Percentiles rank a stretch among this genome's conserved stretches.
phyloP scores from a whole-genome alignment of 1,140 invertebrate species.

The Trichonephila clavipes region DNA sequence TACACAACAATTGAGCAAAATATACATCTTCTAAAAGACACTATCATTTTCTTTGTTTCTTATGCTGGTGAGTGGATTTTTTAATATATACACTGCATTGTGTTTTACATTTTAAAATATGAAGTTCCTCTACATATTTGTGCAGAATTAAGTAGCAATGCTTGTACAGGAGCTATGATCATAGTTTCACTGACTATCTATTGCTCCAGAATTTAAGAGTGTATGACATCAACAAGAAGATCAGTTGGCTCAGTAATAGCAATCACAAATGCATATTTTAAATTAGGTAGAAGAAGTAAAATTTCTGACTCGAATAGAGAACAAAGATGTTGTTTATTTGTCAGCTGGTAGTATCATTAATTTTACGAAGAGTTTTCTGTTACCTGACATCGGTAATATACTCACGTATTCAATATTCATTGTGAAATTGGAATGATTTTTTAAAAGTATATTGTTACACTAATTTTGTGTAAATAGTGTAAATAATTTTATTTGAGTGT shows the following conservation, averaged over 20 bases:
- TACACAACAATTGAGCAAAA: neutral
- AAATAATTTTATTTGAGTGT: no score
- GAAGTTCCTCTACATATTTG: neutral
- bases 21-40: neutral
- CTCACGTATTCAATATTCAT: neutral
- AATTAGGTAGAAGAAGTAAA: neutral
- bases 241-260: neutral
- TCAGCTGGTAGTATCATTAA: neutral
- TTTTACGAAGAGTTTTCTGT: neutral
- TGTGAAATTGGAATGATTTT: neutral
- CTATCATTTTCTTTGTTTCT: neutral
- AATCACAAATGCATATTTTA: neutral
- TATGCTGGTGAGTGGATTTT: neutral
- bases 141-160: neutral
- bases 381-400: neutral
- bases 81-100: neutral
- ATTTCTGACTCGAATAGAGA: neutral
- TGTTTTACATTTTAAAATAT: neutral
- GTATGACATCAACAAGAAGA: neutral
- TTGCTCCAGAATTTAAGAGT: neutral
- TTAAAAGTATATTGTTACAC: no score
- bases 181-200: neutral
- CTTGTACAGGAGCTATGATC: neutral
- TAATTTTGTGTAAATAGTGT: no score
- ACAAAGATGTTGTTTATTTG: neutral